These are phyloP conservation scores for Fregata magnificens DNA, from an alignment of 2,113 vertebrate species.

Conservation along the genomic window DNA sequence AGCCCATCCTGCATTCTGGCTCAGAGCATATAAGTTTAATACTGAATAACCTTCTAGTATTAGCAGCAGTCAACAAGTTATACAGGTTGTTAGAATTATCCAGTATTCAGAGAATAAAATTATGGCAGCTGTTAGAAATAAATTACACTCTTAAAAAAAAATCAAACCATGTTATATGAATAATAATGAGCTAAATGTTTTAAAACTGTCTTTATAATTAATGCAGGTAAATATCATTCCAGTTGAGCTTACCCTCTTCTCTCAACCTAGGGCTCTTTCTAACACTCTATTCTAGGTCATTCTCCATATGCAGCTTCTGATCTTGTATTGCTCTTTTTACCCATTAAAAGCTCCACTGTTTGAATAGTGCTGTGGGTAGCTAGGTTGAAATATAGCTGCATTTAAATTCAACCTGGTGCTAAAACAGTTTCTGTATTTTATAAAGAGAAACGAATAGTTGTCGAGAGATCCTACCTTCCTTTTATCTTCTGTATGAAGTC, in stretches of 20 bases:
- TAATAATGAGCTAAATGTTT: not conserved
- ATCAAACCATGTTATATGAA: not conserved
- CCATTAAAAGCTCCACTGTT: not conserved
- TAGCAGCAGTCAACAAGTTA: not conserved
- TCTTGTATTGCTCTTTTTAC: not conserved
- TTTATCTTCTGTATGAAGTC: not conserved
- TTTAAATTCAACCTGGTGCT: not conserved
- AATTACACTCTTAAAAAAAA: not conserved
- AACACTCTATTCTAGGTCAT: not conserved
- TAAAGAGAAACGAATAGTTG: not conserved
- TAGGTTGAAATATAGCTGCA: not conserved
- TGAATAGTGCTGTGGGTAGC: not conserved
- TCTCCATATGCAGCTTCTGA: not conserved
- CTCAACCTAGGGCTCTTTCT: not conserved
- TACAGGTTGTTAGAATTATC: not conserved
- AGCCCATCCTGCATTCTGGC: not conserved
- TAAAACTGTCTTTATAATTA: not conserved
- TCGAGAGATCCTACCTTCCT: not conserved
- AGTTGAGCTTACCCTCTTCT: not conserved
- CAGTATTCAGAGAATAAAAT: not conserved
- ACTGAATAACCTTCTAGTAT: not conserved
- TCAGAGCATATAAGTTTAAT: not conserved
- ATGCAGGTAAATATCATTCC: not conserved
- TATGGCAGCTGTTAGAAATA: not conserved
- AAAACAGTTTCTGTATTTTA: not conserved